These are phyloP conservation scores for Erythrocebus patas DNA, from an alignment of 2,113 vertebrate species.

Conservation along the genomic window DNA sequence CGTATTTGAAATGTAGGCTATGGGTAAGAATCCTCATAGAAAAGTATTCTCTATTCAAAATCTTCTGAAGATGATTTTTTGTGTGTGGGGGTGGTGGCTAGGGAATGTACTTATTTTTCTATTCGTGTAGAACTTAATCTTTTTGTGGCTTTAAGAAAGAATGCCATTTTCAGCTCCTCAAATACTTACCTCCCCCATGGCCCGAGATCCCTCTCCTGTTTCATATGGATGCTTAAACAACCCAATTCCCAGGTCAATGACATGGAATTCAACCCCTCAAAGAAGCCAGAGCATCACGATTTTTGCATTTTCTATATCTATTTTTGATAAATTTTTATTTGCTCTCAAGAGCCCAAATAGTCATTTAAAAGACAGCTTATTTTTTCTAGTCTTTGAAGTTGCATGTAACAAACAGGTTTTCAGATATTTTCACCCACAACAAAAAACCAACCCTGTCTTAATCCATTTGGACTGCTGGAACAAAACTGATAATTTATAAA, in stretches of 20 bases:
- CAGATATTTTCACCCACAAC: background rate
- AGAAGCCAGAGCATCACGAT: background rate
- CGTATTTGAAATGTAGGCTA: background rate
- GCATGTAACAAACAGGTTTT: background rate
- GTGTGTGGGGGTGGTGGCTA: background rate
- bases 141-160: background rate
- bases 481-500: background rate
- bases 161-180: too few species aligned
- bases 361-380: background rate
- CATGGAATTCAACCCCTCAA: background rate
- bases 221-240: background rate
- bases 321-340: background rate
- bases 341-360: background rate
- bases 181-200: too few species aligned
- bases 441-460: background rate
- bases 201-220: background rate
- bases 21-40: background rate
- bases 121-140: background rate
- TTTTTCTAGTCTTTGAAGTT: background rate
- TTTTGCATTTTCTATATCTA: background rate
- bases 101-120: background rate
- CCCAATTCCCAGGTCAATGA: background rate
- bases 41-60: background rate
- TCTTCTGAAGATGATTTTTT: background rate
- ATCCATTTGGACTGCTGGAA: background rate